A percentile compares a stretch with the other conserved stretches of the same genome.
Conservation (phyloP, 2,888 invertebrate genomes). For the Ophion ellenae region DNA sequence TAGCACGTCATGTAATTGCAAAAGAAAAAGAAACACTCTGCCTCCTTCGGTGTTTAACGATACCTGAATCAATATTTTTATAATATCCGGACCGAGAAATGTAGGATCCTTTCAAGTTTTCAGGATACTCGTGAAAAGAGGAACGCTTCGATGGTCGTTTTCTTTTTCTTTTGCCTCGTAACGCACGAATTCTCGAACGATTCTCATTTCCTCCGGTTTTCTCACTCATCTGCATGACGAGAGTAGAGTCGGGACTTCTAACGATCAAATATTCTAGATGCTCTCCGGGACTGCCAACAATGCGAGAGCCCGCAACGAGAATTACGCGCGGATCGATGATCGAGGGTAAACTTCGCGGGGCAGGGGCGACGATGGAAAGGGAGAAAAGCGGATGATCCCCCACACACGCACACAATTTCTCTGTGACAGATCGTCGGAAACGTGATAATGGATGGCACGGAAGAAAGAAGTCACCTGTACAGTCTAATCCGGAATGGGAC, state of each 20-base stretch:
- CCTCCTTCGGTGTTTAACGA: no score
- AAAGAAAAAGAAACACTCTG: no score
- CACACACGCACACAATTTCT: conserved; percentile 21
- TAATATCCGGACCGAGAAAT: no score
- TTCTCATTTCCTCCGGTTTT: not conserved
- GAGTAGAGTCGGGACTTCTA: not conserved
- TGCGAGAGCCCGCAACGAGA: conserved; percentile 51
- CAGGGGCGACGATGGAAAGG: not conserved
- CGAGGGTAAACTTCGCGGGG: conserved; percentile 38
- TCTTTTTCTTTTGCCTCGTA: no score
- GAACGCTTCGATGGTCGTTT: no score
- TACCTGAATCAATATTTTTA: no score
- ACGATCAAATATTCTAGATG: not conserved
- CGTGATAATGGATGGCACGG: conserved; percentile 60
- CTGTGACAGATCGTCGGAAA: conserved; percentile 63
- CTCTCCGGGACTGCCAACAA: conserved; percentile 26
- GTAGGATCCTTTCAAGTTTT: no score
- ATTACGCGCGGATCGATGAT: conserved; percentile 59
- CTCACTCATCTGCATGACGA: not conserved
- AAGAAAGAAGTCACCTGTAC: conserved; percentile 46
- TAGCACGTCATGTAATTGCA: no score
- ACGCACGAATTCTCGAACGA: no score
- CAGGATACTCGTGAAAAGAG: no score
- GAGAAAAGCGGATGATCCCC: conserved; percentile 26
- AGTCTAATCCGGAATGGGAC: conserved; percentile 41